phyloP scores from a whole-genome alignment of 2,797 vertebrate genomes.

The Anableps anableps region DNA sequence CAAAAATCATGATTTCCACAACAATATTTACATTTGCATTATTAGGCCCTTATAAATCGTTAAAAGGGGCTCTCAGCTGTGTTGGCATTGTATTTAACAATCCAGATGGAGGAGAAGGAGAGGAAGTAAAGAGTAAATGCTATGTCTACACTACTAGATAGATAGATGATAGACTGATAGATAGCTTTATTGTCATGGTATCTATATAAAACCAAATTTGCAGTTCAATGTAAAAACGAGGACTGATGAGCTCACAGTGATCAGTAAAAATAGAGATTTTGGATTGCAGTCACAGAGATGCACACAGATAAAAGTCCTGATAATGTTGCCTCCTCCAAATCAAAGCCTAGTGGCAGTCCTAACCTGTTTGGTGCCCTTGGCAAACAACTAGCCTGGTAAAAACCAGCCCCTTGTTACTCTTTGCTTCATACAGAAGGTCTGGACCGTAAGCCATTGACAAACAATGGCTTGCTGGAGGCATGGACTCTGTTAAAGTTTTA shows the following conservation, averaged over 20 bases:
- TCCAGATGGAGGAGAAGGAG: neutral
- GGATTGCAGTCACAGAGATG: neutral
- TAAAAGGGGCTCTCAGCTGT: neutral
- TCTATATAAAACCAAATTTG: neutral
- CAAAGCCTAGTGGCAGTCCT: too few relatives aligned
- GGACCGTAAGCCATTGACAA: too few relatives aligned
- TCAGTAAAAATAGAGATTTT: neutral
- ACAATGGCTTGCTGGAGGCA: too few relatives aligned
- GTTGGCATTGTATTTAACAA: neutral
- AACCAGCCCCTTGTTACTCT: too few relatives aligned
- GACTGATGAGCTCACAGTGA: neutral
- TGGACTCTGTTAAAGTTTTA: too few relatives aligned
- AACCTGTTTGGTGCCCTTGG: too few relatives aligned
- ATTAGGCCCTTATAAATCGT: neutral
- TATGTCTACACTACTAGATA: neutral
- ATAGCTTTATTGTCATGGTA: too few relatives aligned
- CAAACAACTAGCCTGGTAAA: too few relatives aligned
- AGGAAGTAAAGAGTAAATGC: neutral
- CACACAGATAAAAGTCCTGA: too few relatives aligned
- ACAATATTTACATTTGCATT: neutral
- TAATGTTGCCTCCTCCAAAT: neutral
- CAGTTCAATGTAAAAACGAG: neutral
- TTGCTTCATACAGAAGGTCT: too few relatives aligned
- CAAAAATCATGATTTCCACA: neutral
- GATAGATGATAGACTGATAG: too few relatives aligned